Conservation (phyloP, 2,888 invertebrate genomes). For the Melinopterus prodromus region DNA sequence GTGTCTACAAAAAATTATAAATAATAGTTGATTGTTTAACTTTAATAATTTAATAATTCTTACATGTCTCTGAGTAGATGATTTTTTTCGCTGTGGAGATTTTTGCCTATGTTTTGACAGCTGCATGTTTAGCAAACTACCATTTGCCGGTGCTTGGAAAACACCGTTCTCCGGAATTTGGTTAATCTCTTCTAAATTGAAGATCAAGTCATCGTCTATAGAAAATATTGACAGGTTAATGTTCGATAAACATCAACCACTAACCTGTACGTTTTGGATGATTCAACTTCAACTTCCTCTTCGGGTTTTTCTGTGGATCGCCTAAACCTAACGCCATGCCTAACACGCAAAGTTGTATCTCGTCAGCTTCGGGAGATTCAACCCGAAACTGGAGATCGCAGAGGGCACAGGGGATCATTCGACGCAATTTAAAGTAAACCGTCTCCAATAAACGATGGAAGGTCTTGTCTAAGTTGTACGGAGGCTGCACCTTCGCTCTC, state of each 20-base stretch:
- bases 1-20: constrained; percentile 55
- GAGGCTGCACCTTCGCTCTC: constrained; percentile 68
- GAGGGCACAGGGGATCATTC: constrained; percentile 87
- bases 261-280: constrained; percentile 55
- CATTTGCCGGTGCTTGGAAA: constrained; percentile 36
- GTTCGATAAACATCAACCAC: background rate
- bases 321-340: constrained; percentile 84
- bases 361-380: constrained; percentile 86
- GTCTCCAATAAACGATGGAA: constrained; percentile 72
- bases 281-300: constrained; percentile 60
- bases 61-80: constrained; percentile 56
- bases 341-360: constrained; percentile 66
- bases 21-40: constrained; percentile 30
- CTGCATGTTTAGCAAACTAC: constrained; percentile 46
- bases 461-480: constrained; percentile 61
- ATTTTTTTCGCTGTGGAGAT: constrained; percentile 63
- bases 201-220: constrained; percentile 81
- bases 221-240: no score
- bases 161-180: constrained; percentile 60
- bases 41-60: constrained; percentile 33
- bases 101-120: constrained; percentile 63
- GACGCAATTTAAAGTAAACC: constrained; percentile 87
- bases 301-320: constrained; percentile 65
- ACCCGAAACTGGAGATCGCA: constrained; percentile 83
- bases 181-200: constrained; percentile 83